phyloP scores from a whole-genome alignment of 2,888 invertebrate genomes.

The Ethmia dodecea region DNA sequence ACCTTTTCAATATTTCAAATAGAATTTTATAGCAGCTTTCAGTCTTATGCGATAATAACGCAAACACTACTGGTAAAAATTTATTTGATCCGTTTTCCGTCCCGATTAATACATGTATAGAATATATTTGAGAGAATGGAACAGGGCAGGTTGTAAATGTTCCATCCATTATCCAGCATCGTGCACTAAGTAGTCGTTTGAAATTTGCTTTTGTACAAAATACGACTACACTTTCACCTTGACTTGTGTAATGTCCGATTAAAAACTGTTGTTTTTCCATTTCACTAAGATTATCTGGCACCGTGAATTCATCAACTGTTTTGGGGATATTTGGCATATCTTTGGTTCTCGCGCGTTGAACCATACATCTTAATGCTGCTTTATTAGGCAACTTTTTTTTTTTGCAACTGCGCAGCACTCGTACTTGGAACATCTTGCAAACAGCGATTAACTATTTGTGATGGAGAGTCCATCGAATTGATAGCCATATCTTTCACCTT shows the following conservation, averaged over 20 bases:
- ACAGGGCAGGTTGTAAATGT: slow-evolving; percentile 6
- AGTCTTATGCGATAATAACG: slow-evolving; percentile 7
- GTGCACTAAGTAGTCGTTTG: slow-evolving; percentile 4
- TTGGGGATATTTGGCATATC: slow-evolving; percentile 8
- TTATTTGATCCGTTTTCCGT: slow-evolving; percentile 4
- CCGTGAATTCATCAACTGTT: neutral
- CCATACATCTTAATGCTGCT: slow-evolving; percentile 8
- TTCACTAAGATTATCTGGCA: neutral
- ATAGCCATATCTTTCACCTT: slow-evolving; percentile 6
- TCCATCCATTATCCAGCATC: slow-evolving; percentile 7
- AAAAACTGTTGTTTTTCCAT: neutral
- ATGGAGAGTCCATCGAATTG: slow-evolving; percentile 9
- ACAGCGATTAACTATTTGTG: slow-evolving; percentile 12
- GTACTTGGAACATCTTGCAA: slow-evolving; percentile 9
- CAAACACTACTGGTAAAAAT: slow-evolving; percentile 5
- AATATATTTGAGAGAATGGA: slow-evolving; percentile 6
- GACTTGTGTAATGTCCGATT: slow-evolving; percentile 1
- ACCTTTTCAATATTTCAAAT: slow-evolving; percentile 2
- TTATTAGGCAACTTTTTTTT: slow-evolving; percentile 12
- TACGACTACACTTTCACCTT: slow-evolving; percentile 5
- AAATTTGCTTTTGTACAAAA: slow-evolving; percentile 6
- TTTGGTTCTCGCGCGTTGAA: slow-evolving; percentile 11
- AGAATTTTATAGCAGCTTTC: slow-evolving; percentile 5
- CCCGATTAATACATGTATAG: slow-evolving; percentile 7
- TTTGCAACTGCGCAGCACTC: slow-evolving; percentile 10